Percentiles rank a stretch among this genome's conserved stretches.
These are phyloP conservation scores for Oryzias celebensis DNA, from an alignment of 2,113 vertebrate genomes.

Conservation along the genomic window DNA sequence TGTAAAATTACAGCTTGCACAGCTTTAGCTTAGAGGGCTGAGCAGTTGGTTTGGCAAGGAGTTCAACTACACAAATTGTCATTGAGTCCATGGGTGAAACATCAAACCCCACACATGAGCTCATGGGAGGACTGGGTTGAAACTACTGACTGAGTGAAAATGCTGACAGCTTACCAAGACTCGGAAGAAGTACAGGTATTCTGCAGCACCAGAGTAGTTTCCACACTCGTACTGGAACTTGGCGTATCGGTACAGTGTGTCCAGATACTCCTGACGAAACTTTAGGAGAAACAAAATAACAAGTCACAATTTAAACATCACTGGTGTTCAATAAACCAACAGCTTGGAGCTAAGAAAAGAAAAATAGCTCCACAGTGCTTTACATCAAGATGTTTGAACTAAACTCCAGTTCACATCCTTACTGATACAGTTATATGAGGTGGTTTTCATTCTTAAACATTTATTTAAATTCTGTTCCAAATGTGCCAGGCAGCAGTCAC, in stretches of 20 bases:
- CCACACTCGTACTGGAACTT: conserved; percentile 99
- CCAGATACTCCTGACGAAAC: conserved; percentile 97
- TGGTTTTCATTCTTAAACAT: conserved; percentile 17
- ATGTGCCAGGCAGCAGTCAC: conserved; percentile 26
- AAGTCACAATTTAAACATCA: conserved; percentile 2
- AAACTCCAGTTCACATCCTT: too few species aligned
- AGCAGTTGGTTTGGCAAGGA: too few species aligned
- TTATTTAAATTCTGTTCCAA: conserved; percentile 29
- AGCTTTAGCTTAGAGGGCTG: too few species aligned
- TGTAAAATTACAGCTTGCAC: too few species aligned
- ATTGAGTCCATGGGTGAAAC: too few species aligned
- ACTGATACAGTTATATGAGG: conserved; percentile 1
- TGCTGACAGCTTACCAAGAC: conserved; percentile 87
- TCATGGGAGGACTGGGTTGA: too few species aligned
- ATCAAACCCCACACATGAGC: too few species aligned
- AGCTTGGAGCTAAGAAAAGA: too few species aligned
- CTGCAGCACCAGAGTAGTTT: conserved; percentile 97
- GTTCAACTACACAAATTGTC: too few species aligned
- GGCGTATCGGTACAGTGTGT: conserved; percentile 96
- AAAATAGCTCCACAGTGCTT: too few species aligned
- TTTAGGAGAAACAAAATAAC: conserved; percentile 55
- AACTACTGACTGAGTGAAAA: conserved; percentile 7
- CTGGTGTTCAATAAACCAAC: not conserved
- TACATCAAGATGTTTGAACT: too few species aligned
- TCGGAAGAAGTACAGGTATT: conserved; percentile 97